Evolutionary conservation across 2,797 vertebrate species (phyloP).

Genomic region (Enteromius viviparus): DNA sequence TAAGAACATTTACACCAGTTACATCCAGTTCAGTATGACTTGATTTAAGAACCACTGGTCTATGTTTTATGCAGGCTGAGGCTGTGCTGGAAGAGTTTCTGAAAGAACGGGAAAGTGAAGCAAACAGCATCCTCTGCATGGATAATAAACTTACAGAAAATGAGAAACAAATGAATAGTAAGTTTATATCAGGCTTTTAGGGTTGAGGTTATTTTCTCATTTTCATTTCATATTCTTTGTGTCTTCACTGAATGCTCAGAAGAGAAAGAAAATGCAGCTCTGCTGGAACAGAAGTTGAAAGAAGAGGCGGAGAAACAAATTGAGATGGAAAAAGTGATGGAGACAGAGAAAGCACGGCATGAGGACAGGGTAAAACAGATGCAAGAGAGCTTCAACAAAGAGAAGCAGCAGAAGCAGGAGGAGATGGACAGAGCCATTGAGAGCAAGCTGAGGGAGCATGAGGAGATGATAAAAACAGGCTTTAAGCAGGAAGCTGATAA

Average conservation of each 20-base stretch:
- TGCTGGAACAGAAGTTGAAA: constrained; percentile 57
- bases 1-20: neutral
- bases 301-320: constrained; percentile 50
- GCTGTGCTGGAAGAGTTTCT: constrained; percentile 60
- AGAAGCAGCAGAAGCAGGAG: constrained; percentile 37
- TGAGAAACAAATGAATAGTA: constrained; percentile 58
- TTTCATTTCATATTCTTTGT: neutral
- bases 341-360: constrained; percentile 45
- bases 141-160: constrained; percentile 58
- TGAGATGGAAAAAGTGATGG: constrained; percentile 43
- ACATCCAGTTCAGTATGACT: neutral
- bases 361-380: constrained; percentile 50
- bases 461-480: constrained; percentile 53
- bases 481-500: constrained; percentile 51
- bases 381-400: constrained; percentile 46
- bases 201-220: neutral
- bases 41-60: neutral
- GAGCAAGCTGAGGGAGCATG: constrained; percentile 57
- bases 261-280: constrained; percentile 35
- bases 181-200: neutral
- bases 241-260: constrained; percentile 30
- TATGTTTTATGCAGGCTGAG: constrained; percentile 57
- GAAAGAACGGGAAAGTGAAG: constrained; percentile 48
- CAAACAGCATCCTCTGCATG: constrained; percentile 54
- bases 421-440: constrained; percentile 55